Evolutionary conservation across 2,113 vertebrate species (phyloP).

Genomic region (Hemiprocne comata): DNA sequence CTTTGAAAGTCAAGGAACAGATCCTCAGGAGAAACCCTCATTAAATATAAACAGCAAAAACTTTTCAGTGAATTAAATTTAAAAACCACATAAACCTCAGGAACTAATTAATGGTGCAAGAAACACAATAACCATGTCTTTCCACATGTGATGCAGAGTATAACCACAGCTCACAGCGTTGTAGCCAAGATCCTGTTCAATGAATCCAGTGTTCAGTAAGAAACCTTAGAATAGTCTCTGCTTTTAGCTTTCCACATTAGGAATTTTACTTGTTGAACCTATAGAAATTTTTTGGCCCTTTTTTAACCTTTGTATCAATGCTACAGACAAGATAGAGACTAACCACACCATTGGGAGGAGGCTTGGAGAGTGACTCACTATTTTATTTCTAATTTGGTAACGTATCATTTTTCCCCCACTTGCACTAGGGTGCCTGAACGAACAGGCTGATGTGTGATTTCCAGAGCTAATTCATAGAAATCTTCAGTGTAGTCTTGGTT

Average conservation of each 20-base stretch:
- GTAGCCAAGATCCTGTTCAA: not conserved
- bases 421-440: not conserved
- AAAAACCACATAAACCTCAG: not conserved
- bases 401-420: not conserved
- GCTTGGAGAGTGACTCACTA: not conserved
- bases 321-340: not conserved
- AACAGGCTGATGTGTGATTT: not conserved
- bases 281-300: not conserved
- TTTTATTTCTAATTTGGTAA: constrained; percentile 29
- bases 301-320: not conserved
- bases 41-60: not conserved
- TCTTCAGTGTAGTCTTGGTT: not conserved
- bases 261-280: not conserved
- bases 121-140: not conserved
- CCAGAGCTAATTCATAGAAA: not conserved
- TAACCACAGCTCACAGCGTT: not conserved
- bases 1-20: constrained; percentile 14
- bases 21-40: not conserved
- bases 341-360: not conserved
- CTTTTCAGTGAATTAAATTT: not conserved
- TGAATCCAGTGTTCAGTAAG: not conserved
- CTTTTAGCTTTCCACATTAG: not conserved
- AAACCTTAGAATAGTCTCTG: not conserved
- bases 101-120: not conserved
- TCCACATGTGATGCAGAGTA: not conserved